Base-by-base conservation (phyloP, 92 coral and sea anemone species). In the Bergia sp. region DNA sequence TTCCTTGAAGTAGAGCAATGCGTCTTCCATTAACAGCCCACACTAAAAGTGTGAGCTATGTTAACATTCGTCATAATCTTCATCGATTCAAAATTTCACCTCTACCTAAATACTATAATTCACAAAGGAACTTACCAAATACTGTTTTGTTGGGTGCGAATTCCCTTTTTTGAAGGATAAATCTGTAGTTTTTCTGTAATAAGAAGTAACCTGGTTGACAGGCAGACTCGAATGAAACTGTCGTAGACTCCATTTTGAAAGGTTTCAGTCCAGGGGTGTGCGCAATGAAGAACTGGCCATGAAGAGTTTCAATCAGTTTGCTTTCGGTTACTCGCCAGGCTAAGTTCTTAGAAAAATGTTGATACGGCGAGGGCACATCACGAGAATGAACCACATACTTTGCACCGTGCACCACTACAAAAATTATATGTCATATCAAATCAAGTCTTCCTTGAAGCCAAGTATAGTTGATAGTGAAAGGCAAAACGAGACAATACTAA, bases 171-270 rank as follows among this genome's bases (percentile, higher is more conserved):
- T 66, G 42, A 21, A 83, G 65, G 16, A 66, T 16, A 43, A 83
- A 83, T 36, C 40, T 5, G 58, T 69, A 83, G 76, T 83, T 83
- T 37, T 45, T 67, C 77, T 83, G 87, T 36, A 83, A 42, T 37
- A 83, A 13, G 18, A 83, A 83, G 58, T 83, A 83, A 39, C 87
- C 87, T 11, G 87, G 87, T 43, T 83, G 65, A 44, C 87, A 83
- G 13, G 10, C 87, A 29, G 87, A 83, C 50, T 83, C 87, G 20
- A 83, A 66, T 1, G 87, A 43, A 13, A 83, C 87, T 41, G 77
- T 42, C 7, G 64, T 73, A 29, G 87, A 66, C 23, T 83, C 87
- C 21, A 0, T 82, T 2, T 16, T 9, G 40, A 41, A 83, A 42
- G 77, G 77, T 9, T 44, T 83, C 2, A 69, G 76, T n/a, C 87